These are phyloP conservation scores for Aulostomus chinensis DNA, from an alignment of 2,797 vertebrate genomes.

Conservation along the genomic window DNA sequence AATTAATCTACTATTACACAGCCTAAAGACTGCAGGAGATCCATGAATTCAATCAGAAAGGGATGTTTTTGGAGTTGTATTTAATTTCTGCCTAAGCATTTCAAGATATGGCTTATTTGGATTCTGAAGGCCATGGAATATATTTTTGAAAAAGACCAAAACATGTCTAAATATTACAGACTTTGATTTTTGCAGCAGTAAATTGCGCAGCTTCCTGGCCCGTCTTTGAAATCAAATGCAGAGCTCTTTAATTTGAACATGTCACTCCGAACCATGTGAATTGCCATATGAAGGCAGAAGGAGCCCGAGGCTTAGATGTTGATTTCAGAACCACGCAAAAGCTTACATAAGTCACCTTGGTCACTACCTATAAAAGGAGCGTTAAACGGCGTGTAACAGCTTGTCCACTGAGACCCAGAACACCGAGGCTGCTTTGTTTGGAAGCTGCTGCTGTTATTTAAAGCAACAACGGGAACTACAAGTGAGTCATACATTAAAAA, in stretches of 20 bases:
- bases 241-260: conserved; percentile 5
- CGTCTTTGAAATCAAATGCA: conserved; percentile 1
- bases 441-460: conserved; percentile 68
- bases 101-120: too few relatives aligned
- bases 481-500: conserved; percentile 71
- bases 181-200: neutral
- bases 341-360: conserved; percentile 67
- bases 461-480: conserved; percentile 60
- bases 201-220: neutral
- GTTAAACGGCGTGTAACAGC: conserved; percentile 46
- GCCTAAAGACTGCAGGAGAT: too few relatives aligned
- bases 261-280: conserved; percentile 33
- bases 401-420: conserved; percentile 55
- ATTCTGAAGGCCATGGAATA: too few relatives aligned
- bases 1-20: too few relatives aligned
- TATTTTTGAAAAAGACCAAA: too few relatives aligned
- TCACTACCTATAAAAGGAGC: conserved; percentile 81
- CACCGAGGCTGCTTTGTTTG: conserved; percentile 71
- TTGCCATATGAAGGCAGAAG: conserved; percentile 68
- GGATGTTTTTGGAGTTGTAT: too few relatives aligned
- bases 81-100: too few relatives aligned
- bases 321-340: conserved; percentile 52
- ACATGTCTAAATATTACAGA: neutral
- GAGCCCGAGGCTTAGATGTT: conserved; percentile 39
- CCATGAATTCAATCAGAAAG: too few relatives aligned